A percentile compares a stretch with the other conserved stretches of the same genome.
These are phyloP conservation scores for Orbicella faveolata DNA, from an alignment of 64 coral and sea anemone genomes.

Conservation along the genomic window DNA sequence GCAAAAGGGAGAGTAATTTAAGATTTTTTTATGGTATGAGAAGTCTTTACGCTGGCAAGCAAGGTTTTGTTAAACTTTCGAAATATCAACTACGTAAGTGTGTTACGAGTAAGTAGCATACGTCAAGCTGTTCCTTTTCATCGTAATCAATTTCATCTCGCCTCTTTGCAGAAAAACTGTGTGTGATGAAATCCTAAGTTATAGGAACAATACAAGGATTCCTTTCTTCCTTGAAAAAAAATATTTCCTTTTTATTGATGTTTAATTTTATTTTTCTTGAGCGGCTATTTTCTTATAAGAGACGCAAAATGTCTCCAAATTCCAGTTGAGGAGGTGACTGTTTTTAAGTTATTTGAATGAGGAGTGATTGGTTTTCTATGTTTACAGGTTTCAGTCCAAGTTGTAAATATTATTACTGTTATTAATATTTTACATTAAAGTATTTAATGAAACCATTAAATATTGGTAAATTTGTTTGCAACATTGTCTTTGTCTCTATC, in stretches of 20 bases:
- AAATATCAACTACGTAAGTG: not conserved
- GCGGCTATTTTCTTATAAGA: constrained; percentile 35
- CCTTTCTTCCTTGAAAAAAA: not conserved
- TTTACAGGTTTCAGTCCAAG: constrained; percentile 19
- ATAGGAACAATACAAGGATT: not conserved
- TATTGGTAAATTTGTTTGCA: not conserved
- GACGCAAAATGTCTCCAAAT: not conserved
- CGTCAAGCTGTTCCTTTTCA: not conserved
- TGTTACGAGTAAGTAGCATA: not conserved
- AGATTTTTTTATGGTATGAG: not conserved
- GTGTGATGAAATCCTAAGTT: not conserved
- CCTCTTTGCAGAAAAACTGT: not conserved
- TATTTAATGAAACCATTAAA: constrained; percentile 27
- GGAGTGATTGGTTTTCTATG: constrained; percentile 19
- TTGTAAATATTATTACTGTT: constrained; percentile 42
- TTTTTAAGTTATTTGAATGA: constrained; percentile 45
- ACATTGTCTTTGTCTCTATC: not conserved
- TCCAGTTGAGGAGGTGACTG: not conserved
- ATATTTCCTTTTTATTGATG: constrained; percentile 25
- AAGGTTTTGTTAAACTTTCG: not conserved
- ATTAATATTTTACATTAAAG: constrained; percentile 57
- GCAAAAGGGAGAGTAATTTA: not conserved
- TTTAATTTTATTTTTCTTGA: constrained; percentile 33
- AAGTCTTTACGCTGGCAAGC: not conserved
- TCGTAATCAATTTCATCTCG: not conserved